Evolutionary conservation across 2,888 invertebrate species (phyloP).

Genomic region (Himalopsyche anomala): DNA sequence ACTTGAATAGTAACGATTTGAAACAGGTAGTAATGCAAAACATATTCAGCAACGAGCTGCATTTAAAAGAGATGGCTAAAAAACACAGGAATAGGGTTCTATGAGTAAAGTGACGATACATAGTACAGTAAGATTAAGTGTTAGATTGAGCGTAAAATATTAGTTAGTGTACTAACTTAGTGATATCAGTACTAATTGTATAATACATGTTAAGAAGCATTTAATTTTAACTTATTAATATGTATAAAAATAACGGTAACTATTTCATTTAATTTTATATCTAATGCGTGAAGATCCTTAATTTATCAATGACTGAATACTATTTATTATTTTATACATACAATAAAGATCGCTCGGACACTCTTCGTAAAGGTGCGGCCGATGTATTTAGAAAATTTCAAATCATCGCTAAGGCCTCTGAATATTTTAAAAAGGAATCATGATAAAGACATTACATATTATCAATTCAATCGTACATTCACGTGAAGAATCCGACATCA

Average conservation of each 20-base stretch:
- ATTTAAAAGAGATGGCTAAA: too few relatives aligned
- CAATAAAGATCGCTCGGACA: neutral
- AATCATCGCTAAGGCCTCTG: slow-evolving; percentile 8
- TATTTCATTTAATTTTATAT: slow-evolving; percentile 7
- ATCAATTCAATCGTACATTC: too few relatives aligned
- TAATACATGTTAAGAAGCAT: slow-evolving; percentile 6
- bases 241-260: slow-evolving; percentile 31
- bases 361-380: neutral
- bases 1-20: too few relatives aligned
- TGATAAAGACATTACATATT: too few relatives aligned
- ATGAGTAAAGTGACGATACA: too few relatives aligned
- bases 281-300: neutral
- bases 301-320: neutral
- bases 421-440: neutral
- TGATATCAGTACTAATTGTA: slow-evolving; percentile 1
- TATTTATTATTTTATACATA: neutral
- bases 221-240: slow-evolving; percentile 25
- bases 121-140: neutral
- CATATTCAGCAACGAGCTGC: too few relatives aligned
- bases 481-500: too few relatives aligned
- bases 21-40: too few relatives aligned
- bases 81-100: too few relatives aligned
- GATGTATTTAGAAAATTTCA: neutral
- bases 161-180: neutral
- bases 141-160: slow-evolving; percentile 11